Conservation (phyloP, 35 echinoderm and acorn worm species). For the Heliocidaris tuberculata region DNA sequence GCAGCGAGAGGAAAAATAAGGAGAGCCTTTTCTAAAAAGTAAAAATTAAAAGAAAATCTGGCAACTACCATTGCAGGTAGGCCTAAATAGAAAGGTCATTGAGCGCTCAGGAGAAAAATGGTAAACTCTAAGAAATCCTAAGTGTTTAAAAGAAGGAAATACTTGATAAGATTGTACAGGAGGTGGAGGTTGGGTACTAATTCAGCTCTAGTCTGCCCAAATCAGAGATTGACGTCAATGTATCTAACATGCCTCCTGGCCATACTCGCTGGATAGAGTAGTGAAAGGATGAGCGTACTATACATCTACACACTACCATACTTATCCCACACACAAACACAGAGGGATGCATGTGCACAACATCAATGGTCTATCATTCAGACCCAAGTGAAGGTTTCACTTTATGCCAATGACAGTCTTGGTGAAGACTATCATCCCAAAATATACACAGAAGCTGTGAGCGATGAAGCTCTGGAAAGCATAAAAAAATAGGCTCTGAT, state of each 20-base stretch:
- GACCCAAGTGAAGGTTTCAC: background rate
- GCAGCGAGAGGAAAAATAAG: too few species aligned
- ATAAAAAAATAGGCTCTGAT: background rate
- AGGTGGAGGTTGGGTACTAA: slow-evolving; percentile 30
- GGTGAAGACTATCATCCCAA: background rate
- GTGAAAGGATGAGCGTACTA: background rate
- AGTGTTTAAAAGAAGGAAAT: background rate
- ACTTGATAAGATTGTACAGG: background rate
- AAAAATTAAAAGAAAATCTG: background rate
- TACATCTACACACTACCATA: slow-evolving; percentile 7
- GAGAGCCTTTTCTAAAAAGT: too few species aligned
- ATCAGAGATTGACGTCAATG: slow-evolving; percentile 51
- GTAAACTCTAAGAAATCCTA: background rate
- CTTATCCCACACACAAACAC: slow-evolving; percentile 27
- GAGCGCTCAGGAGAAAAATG: background rate
- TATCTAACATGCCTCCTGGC: slow-evolving; percentile 32
- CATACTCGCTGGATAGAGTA: background rate
- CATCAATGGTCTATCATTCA: background rate
- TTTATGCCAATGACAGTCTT: background rate
- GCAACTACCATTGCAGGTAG: background rate
- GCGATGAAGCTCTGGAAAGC: background rate
- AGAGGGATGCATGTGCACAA: background rate
- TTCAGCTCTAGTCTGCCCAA: slow-evolving; percentile 31
- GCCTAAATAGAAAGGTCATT: background rate
- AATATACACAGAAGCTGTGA: background rate